Evolutionary conservation across 2,797 vertebrate species (phyloP), one percentile per base, ranked within the genome.

Genomic region (Sebastes nivosus): DNA sequence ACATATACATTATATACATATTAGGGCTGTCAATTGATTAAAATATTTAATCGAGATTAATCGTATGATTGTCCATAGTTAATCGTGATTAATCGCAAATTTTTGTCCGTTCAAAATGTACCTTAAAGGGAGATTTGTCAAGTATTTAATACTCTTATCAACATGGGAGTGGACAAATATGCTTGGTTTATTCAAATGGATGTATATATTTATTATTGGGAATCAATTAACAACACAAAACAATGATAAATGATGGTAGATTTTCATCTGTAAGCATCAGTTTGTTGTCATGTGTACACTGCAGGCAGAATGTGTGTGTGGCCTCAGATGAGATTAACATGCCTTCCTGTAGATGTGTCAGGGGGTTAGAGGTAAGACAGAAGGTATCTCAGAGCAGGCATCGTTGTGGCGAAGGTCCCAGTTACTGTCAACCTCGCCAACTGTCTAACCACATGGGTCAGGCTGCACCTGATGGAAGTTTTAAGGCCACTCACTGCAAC

Each of bases 401-500:
- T 68, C 13, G 18, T 77, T 36, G 60, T 89, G 82, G 72, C 81
- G 36, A 76, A 87, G 88, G 90, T 91, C 92, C 88, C 87, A 76
- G 77, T 88, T 82, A 67, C 80, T 92, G 88, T 94, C 92, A 91
- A 59, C 87, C 80, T 77, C 86, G 55, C 91, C 93, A 92, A 93
- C 92, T 94, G 91, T 92, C 88, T 29, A 32, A 82, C 73, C 89
- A 87, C 90, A 90, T 80, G 85, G 91, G 86, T 84, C 85, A 78
- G 42, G 67, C 77, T 59, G 79, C 82, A 80, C 80, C 85, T 80
- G 85, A 84, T 81, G 83, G 86, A 83, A 55, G 80, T 54, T 80
- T 84, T 75, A 79, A 87, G 83, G 86, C 86, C 74, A 79, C 65
- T 18, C 32, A 7, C 73, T 27, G 77, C 63, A 63, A 52, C 85